Percentiles rank a stretch among this genome's conserved stretches.
phyloP scores from a whole-genome alignment of 2,113 vertebrate genomes.

The Scopus umbretta region DNA sequence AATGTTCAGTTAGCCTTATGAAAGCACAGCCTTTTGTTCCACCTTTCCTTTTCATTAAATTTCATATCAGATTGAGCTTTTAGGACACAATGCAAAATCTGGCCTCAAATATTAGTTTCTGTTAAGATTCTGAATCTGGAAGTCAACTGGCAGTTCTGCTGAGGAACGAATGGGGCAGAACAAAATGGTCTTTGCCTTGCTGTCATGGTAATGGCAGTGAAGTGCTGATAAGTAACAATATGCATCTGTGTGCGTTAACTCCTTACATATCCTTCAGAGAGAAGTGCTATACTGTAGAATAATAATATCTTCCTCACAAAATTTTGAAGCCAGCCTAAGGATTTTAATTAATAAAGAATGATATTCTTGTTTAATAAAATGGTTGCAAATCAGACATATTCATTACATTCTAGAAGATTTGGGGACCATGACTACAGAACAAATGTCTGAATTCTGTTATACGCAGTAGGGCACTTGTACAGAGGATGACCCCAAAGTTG shows the following conservation, averaged over 20 bases:
- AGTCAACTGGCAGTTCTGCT: background rate
- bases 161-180: constrained; percentile 3
- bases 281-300: background rate
- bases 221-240: constrained; percentile 17
- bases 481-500: background rate
- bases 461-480: background rate
- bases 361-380: background rate
- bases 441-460: background rate
- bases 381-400: background rate
- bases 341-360: background rate
- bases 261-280: background rate
- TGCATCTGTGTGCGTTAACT: background rate
- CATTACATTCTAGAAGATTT: background rate
- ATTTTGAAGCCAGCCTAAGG: background rate
- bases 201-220: constrained; percentile 40
- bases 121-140: background rate
- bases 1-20: background rate
- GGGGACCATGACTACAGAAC: background rate
- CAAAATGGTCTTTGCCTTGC: constrained; percentile 15
- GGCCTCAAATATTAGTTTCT: background rate
- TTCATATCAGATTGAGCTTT: constrained; percentile 15
- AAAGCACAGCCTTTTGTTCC: constrained; percentile 1
- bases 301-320: background rate
- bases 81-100: background rate
- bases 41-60: background rate